Evolutionary conservation across 2,797 vertebrate genomes (phyloP).

Genomic region (Enteromius mattozi): DNA sequence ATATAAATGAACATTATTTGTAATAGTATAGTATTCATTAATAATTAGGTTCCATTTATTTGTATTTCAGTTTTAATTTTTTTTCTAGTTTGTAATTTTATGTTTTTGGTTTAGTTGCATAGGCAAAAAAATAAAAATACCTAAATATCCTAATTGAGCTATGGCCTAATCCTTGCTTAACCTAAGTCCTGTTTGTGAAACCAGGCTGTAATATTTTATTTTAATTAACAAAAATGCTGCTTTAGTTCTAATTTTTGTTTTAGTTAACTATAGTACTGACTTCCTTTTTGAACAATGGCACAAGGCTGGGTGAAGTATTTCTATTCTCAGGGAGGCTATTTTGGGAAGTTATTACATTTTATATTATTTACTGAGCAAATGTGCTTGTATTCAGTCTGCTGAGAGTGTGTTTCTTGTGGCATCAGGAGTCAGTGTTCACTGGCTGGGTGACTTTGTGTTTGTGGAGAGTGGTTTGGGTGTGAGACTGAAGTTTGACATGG

Average conservation of each 20-base stretch:
- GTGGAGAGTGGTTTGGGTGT: conserved; percentile 87
- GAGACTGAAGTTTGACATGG: conserved; percentile 81
- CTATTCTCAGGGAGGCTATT: background rate
- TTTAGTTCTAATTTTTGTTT: no score
- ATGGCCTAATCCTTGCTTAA: background rate
- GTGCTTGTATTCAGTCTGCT: background rate
- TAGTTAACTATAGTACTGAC: background rate
- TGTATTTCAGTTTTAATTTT: no score
- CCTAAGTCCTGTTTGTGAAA: background rate
- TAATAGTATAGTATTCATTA: no score
- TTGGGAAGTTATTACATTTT: background rate
- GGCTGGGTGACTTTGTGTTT: conserved; percentile 91
- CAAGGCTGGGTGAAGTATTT: background rate
- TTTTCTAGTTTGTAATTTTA: no score
- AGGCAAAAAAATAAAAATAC: background rate
- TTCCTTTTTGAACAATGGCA: background rate
- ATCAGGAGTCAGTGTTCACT: conserved; percentile 85
- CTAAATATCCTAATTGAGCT: no score
- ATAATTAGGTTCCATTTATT: no score
- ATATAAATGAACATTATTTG: no score
- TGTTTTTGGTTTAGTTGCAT: background rate
- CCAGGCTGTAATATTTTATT: no score
- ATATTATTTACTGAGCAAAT: background rate
- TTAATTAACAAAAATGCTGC: no score
- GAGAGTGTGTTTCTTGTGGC: background rate